These are phyloP conservation scores for Phrixothrix hirtus DNA, from an alignment of 2,888 invertebrate genomes.

Conservation along the genomic window DNA sequence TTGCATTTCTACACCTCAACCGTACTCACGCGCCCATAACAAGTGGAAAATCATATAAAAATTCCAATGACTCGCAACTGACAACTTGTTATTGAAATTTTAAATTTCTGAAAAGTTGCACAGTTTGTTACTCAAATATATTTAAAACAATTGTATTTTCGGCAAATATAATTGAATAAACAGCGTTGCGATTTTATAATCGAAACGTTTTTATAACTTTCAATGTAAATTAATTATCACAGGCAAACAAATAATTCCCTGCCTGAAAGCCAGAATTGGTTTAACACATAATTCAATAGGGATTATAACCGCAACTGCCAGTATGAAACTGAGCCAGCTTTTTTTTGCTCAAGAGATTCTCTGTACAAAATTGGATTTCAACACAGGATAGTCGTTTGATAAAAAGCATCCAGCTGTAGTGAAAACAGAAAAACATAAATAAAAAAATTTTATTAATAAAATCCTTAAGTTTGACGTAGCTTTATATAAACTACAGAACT, in stretches of 20 bases:
- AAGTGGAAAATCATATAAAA: constrained; percentile 17
- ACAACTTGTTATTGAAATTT: no score
- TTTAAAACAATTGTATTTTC: no score
- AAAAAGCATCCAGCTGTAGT: constrained; percentile 24
- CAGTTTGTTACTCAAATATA: no score
- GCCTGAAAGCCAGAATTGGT: constrained; percentile 37
- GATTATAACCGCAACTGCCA: constrained; percentile 29
- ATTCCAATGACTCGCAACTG: constrained; percentile 10
- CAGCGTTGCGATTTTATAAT: neutral
- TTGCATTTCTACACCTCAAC: constrained; percentile 30
- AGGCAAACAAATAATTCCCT: constrained; percentile 33
- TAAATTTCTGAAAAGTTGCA: no score
- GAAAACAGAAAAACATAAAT: constrained; percentile 26
- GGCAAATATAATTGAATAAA: neutral
- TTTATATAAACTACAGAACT: no score
- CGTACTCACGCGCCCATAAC: constrained; percentile 13
- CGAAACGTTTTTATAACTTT: constrained; percentile 16
- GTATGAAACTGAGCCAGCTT: constrained; percentile 25
- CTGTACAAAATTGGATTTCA: constrained; percentile 28
- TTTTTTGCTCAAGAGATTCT: constrained; percentile 27
- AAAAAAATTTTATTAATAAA: constrained; percentile 15
- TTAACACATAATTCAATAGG: constrained; percentile 38
- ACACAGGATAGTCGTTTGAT: constrained; percentile 26
- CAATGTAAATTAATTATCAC: constrained; percentile 34
- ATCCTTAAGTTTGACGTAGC: no score